Evolutionary conservation across 2,888 invertebrate genomes (phyloP).

Genomic region (Meta bourneti): DNA sequence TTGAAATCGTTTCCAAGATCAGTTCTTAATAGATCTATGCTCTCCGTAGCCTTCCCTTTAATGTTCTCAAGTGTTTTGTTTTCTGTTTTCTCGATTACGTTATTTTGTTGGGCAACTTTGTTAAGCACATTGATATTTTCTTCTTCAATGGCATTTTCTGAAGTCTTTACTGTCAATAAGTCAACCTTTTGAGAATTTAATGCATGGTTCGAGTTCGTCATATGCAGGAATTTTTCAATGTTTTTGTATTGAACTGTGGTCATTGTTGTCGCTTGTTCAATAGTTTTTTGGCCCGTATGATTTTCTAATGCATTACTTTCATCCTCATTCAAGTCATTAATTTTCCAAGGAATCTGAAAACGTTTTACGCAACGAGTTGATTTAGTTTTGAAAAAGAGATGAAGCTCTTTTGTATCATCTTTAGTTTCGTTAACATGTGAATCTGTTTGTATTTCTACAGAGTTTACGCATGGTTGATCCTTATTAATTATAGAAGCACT

Average conservation of each 20-base stretch:
- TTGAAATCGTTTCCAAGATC: neutral
- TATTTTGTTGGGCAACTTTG: too few relatives aligned
- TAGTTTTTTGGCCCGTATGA: neutral
- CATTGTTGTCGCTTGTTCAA: neutral
- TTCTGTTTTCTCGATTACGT: too few relatives aligned
- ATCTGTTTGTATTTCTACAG: neutral
- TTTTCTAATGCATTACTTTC: neutral
- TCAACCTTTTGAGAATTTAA: neutral
- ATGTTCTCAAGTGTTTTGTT: too few relatives aligned
- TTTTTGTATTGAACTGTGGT: neutral
- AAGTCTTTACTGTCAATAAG: neutral
- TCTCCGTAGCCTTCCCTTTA: too few relatives aligned
- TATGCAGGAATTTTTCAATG: neutral
- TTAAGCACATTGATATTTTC: neutral
- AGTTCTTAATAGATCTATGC: too few relatives aligned
- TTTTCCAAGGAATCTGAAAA: constrained; percentile 52
- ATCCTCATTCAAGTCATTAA: neutral
- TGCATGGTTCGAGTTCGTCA: neutral
- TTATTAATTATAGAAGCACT: neutral
- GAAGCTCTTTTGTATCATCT: neutral
- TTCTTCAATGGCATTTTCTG: neutral
- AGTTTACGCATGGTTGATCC: neutral
- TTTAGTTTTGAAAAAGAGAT: constrained; percentile 39
- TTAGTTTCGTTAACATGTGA: neutral
- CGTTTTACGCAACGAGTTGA: constrained; percentile 19